A percentile compares a stretch with the other conserved stretches of the same genome.
Conservation (phyloP, 2,113 vertebrate genomes). For the Isurus oxyrinchus region DNA sequence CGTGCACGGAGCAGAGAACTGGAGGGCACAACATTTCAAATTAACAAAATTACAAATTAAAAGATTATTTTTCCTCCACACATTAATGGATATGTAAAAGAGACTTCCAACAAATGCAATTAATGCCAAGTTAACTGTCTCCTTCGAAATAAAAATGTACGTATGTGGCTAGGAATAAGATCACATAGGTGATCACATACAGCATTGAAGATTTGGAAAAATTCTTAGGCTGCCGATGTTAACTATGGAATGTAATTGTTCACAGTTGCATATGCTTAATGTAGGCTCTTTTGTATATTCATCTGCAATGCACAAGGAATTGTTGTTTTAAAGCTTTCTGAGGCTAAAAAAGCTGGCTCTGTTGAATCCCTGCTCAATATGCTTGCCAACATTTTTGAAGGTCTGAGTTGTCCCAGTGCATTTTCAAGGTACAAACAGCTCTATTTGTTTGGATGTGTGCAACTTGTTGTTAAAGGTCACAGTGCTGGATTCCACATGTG, state of each 20-base stretch:
- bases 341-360: not conserved
- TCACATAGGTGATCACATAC: not conserved
- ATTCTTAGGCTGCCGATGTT: not conserved
- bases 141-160: constrained; percentile 2
- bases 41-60: not conserved
- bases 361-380: not conserved
- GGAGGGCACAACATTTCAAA: not conserved
- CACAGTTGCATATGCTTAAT: not conserved
- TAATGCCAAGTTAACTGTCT: constrained; percentile 9
- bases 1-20: not conserved
- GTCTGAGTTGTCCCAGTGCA: not conserved
- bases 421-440: not conserved
- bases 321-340: not conserved
- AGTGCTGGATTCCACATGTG: not conserved
- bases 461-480: not conserved
- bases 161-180: constrained; percentile 5
- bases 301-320: not conserved
- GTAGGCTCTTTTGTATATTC: not conserved
- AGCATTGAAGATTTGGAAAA: not conserved
- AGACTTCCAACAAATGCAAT: not conserved
- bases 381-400: not conserved
- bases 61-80: not conserved
- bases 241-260: not conserved
- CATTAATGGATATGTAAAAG: not conserved
- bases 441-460: not conserved